Evolutionary conservation across 2,113 vertebrate species (phyloP).

Genomic region (Aphelocoma coerulescens): DNA sequence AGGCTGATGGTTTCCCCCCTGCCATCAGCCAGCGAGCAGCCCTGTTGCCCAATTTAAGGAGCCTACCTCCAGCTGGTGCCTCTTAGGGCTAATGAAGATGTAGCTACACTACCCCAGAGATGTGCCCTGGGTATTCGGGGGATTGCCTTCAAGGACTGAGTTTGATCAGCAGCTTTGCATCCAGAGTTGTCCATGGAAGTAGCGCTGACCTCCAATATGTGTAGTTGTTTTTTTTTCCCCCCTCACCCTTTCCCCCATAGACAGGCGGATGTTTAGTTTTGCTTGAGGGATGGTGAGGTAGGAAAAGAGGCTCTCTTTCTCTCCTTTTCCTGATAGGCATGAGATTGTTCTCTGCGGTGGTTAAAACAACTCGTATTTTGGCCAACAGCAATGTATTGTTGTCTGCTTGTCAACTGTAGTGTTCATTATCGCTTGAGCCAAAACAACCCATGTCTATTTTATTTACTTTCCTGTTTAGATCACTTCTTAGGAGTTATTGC

Average conservation of each 20-base stretch:
- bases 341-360: slow-evolving; percentile 15
- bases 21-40: neutral
- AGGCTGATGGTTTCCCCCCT: neutral
- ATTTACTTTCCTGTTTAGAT: slow-evolving; percentile 55
- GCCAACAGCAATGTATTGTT: neutral
- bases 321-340: neutral
- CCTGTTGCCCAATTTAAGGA: neutral
- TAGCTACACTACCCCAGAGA: neutral
- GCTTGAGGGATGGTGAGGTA: neutral
- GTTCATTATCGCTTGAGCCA: neutral
- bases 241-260: neutral
- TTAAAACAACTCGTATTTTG: slow-evolving; percentile 8
- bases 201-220: accelerated
- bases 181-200: neutral
- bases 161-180: neutral
- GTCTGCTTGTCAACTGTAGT: neutral
- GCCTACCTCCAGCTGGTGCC: neutral
- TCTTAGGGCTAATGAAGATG: neutral
- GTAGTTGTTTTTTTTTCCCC: neutral
- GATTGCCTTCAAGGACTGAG: neutral
- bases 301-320: neutral
- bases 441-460: neutral
- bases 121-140: neutral
- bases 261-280: neutral
- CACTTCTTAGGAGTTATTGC: slow-evolving; percentile 38